Base-by-base conservation (phyloP, 2,888 invertebrate genomes). In the Prosopocoilus inquinatus region DNA sequence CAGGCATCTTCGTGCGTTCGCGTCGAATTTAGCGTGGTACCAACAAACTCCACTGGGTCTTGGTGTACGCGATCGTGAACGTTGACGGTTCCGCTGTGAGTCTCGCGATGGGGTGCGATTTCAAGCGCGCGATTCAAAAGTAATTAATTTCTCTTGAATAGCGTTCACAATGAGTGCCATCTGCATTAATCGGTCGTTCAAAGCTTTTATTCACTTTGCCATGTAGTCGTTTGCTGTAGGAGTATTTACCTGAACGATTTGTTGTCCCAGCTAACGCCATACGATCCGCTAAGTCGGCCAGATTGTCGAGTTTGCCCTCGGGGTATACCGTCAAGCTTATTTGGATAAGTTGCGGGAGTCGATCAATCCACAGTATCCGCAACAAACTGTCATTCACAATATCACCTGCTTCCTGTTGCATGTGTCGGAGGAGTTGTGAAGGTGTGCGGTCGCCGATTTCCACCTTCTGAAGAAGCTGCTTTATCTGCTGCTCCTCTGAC, bases 21-120 rank as follows among this genome's bases (percentile, higher is more conserved):
- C 11, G n/a, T 56, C 57, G 16, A 51, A 60, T 11, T 41, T 9
- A 15, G 33, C 33, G 38, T 63, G 60, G 38, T 62, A 64, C 57
- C 59, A 64, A 49, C 60, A 61, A 9, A 46, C 9, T 8, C 35
- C 45, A 20, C 20, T 20, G 2, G 20, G 5, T 15, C 28, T 16
- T 1, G 32, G 35, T 33, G 13, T 13, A 9, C n/a, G 12, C 35
- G 13, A 16, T 2, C 13, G 12, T 11, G 34, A 12, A 12, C 11
- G 13, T 5, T n/a, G 28, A 16, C 45, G 45, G 7, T 45, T 45
- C 8, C 45, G 28, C 2, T 8, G 28, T 9, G 16, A n/a, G 11
- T n/a, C 12, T 45, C 45, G 20, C 8, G 20, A 45, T 9, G 8
- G 16, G 1, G 45, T 9, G 9, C 20, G 12, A 12, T 20, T 8